Conservation (phyloP, 2,797 vertebrate genomes). For the Simalia tracyae region DNA sequence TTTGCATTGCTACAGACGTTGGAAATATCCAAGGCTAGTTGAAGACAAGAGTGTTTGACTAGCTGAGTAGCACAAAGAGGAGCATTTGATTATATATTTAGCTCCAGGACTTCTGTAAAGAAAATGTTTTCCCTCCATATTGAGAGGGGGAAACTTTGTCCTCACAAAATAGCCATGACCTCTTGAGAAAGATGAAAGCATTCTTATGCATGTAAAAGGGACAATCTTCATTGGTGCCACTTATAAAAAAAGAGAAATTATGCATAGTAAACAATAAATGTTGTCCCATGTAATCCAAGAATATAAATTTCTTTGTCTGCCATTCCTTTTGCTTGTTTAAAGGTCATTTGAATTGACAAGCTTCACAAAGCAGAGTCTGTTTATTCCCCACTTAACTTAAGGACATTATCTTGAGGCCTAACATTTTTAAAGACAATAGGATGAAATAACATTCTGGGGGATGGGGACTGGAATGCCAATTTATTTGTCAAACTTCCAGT, state of each 20-base stretch:
- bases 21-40: background rate
- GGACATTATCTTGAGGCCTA: background rate
- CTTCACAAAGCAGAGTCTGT: slow-evolving; percentile 36
- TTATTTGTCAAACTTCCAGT: slow-evolving; percentile 7
- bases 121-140: background rate
- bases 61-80: background rate
- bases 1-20: background rate
- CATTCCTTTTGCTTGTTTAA: background rate
- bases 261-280: slow-evolving; percentile 34
- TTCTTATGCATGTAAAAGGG: background rate
- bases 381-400: background rate
- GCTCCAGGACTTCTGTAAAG: background rate
- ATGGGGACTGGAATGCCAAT: background rate
- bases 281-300: slow-evolving; percentile 20
- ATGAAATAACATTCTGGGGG: slow-evolving; percentile 12
- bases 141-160: background rate
- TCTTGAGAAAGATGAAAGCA: background rate
- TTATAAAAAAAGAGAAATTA: slow-evolving; percentile 18
- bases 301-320: slow-evolving; percentile 22
- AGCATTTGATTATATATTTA: background rate
- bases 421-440: slow-evolving; percentile 38
- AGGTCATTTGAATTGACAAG: slow-evolving; percentile 16
- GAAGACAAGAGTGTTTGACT: background rate
- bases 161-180: no score
- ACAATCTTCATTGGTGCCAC: background rate